These are phyloP conservation scores for Larimichthys crocea DNA, from an alignment of 2,113 vertebrate genomes.

Conservation along the genomic window DNA sequence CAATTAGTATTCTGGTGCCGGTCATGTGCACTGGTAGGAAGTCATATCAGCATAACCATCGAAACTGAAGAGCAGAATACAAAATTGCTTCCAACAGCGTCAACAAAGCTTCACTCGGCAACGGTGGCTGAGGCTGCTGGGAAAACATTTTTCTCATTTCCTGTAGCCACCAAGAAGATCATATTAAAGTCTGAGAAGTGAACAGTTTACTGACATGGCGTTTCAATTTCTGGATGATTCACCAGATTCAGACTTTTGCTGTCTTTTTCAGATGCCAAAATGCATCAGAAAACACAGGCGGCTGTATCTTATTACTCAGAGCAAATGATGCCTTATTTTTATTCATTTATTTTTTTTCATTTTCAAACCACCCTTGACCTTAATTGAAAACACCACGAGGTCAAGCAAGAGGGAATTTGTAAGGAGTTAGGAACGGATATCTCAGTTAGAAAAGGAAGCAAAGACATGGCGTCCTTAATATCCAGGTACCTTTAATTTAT, in stretches of 20 bases:
- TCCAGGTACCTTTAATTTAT: neutral
- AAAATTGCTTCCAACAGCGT: constrained; percentile 39
- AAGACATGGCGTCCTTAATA: neutral
- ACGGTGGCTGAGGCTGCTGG: constrained; percentile 18
- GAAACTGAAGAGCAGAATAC: constrained; percentile 59
- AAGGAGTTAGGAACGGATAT: neutral
- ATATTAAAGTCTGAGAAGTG: constrained; percentile 36
- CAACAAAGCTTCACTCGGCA: constrained; percentile 43
- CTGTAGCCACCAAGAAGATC: constrained; percentile 38
- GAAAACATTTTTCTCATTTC: constrained; percentile 49
- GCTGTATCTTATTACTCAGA: constrained; percentile 1
- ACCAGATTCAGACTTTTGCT: constrained; percentile 16
- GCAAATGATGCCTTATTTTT: neutral
- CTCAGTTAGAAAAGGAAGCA: neutral
- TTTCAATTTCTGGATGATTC: constrained; percentile 31
- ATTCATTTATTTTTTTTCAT: neutral
- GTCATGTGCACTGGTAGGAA: constrained; percentile 43
- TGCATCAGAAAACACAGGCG: neutral
- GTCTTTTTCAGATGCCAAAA: constrained; percentile 21
- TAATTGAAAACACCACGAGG: constrained; percentile 20
- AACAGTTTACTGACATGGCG: constrained; percentile 33
- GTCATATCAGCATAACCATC: constrained; percentile 69
- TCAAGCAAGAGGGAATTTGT: neutral
- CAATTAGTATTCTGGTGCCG: constrained; percentile 62
- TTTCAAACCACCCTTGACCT: neutral